A percentile compares a stretch with the other conserved stretches of the same genome.
Conservation (phyloP, 1,140 invertebrate genomes). For the Musca vetustissima region DNA sequence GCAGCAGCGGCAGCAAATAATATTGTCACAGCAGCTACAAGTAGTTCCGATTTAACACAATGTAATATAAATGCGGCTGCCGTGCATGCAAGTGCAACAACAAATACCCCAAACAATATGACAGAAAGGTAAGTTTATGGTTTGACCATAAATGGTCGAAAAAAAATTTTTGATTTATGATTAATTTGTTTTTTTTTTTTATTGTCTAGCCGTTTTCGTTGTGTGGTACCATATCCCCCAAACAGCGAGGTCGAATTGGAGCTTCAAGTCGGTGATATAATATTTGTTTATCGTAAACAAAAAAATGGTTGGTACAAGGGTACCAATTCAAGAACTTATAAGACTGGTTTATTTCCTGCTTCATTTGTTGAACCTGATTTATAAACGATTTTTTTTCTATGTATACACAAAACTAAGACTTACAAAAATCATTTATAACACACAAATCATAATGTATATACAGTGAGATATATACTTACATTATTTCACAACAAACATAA, state of each 20-base stretch:
- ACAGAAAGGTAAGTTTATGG: constrained; percentile 40
- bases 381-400: constrained; percentile 25
- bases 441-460: too few species aligned
- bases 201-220: constrained; percentile 69
- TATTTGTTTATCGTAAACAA: constrained; percentile 87
- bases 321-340: constrained; percentile 83
- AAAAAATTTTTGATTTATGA: too few species aligned
- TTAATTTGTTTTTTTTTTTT: constrained; percentile 5
- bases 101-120: constrained; percentile 44
- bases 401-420: not conserved
- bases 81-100: constrained; percentile 49
- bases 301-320: constrained; percentile 97
- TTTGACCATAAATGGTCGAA: not conserved
- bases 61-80: constrained; percentile 43
- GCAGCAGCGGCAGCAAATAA: not conserved
- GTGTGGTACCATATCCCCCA: constrained; percentile 92
- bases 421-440: not conserved
- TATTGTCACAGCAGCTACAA: not conserved
- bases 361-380: constrained; percentile 81
- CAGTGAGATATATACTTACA: too few species aligned
- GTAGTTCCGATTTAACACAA: not conserved
- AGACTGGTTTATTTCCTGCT: constrained; percentile 89
- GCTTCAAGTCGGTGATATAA: constrained; percentile 85
- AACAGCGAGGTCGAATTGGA: constrained; percentile 91
- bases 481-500: not conserved